Evolutionary conservation across 2,797 vertebrate genomes (phyloP), one percentile per base, ranked within the genome.

Genomic region (Xenops minutus): DNA sequence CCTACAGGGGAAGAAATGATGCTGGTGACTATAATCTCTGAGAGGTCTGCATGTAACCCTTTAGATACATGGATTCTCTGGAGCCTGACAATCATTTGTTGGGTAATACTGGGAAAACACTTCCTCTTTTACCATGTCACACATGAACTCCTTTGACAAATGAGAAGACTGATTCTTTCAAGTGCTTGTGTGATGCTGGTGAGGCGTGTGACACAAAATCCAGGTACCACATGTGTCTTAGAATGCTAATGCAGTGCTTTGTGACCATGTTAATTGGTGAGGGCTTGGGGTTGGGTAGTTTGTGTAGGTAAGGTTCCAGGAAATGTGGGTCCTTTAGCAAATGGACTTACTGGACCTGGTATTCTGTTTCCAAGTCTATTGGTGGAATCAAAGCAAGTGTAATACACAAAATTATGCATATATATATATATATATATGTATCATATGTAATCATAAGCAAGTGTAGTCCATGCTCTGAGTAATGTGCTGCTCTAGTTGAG

Each of bases 71-170:
- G 46, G 21, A 12, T 71, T 58, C 20, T 30, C 14, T 34, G 5
- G 26, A 77, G 12, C 23, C 34, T 59, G 39, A 6, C 8, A 29
- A 1, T 22, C 55, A 13, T 41, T 64, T 79, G 7, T 44, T 66
- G 37, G 46, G 13, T 56, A 30, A 39, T 14, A 7, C 6, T 29
- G 36, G 22, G 6, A 73, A 86, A 86, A 14, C 2, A 0, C 13
- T 13, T 66, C 14, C 30, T 62, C 19, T 56, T n/a, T 17, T 30
- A 30, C 9, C 0, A 0, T 15, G 8, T 46, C 0, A 2, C 22
- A 32, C 10, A 1, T 14, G 27, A 56, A 18, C 23, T 48, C 14
- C 30, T 73, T 49, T 26, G 43, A 12, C 32, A 81, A 41, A n/a
- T 18, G 18, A 56, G 72, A 56, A 17, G 5, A 12, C 2, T 10